Base-by-base conservation (phyloP, 1,140 invertebrate genomes). In the Meloidogyne hapla region DNA sequence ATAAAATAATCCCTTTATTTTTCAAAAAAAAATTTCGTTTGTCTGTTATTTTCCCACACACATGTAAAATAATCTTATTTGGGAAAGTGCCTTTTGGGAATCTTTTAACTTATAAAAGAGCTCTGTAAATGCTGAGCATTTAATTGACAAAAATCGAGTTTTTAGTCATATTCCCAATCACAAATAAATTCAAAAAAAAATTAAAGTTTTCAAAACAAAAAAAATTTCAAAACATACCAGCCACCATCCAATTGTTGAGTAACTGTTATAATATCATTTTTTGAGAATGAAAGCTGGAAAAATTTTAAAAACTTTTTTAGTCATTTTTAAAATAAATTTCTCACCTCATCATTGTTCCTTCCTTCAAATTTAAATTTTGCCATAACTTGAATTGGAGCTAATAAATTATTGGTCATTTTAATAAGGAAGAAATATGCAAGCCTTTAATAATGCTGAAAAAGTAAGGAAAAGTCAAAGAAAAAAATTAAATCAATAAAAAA, bases 231-330 rank as follows among this genome's bases (percentile, higher is more conserved):
- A 45, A 70, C 71, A 15, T 63, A 73, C 71, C 71, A 73, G 9
- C 95, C 96, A 33, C 94, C 95, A 66, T 95, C 95, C 87, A 97
- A 92, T 83, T 94, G 92, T 88, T 94, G 92, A 69, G 95, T 97
- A 40, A 99, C 92, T 18, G 94, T 95, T 77, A 99, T 97, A 66
- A 97, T 90, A 89, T 98, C 95, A 67, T 95, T 94, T 89, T 96
- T 97, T 81, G 92, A 92, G 87, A 98, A 96, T 86, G 93, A 94
- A 79, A 99, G 88, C 90, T 97, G 93, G 87, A 91, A 90, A 81
- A 48, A 62, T n/a, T n/a, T n/a, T 76, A 67, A 38, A 8, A 23
- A 45, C 33, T 65, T 69, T 4, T n/a, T 8, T n/a, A 56, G 9
- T 33, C 0, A 78, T 10, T 13, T 74, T 40, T 9, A 48, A 74